phyloP scores from a whole-genome alignment of 2,888 invertebrate species.

The Cosmorhoe ocellata region DNA sequence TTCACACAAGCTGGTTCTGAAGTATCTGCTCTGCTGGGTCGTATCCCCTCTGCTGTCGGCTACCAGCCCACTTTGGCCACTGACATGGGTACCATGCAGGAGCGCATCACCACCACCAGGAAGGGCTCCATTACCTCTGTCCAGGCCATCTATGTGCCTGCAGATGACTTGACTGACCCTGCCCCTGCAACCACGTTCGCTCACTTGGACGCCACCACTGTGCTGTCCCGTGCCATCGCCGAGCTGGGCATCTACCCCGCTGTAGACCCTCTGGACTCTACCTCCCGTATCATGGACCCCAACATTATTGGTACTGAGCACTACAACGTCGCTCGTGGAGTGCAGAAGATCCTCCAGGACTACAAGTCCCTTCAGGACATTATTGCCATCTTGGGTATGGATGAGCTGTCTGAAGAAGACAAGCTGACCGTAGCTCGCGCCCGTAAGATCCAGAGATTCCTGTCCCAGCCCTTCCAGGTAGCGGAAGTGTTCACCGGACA shows the following conservation, averaged over 20 bases:
- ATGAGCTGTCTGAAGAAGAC: conserved; percentile 97
- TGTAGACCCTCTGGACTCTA: conserved; percentile 96
- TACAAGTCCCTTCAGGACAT: conserved; percentile 91
- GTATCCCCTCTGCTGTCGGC: conserved; percentile 98
- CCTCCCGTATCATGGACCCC: conserved; percentile 97
- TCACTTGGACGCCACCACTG: conserved; percentile 98
- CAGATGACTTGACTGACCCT: conserved; percentile 98
- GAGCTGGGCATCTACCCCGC: conserved; percentile 97
- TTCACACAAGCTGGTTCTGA: conserved; percentile 97
- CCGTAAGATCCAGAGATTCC: conserved; percentile 96
- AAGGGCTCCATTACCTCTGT: conserved; percentile 98
- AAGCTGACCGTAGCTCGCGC: conserved; percentile 96
- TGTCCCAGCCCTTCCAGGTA: conserved; percentile 96
- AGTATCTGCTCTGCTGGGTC: conserved; percentile 94
- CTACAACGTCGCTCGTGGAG: conserved; percentile 94
- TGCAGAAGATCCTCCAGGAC: conserved; percentile 95
- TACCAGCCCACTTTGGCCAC: conserved; percentile 98
- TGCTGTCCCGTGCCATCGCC: conserved; percentile 95
- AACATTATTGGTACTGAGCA: conserved; percentile 95
- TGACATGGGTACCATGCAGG: conserved; percentile 99
- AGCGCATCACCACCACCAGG: conserved; percentile 96
- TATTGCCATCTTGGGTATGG: conserved; percentile 94
- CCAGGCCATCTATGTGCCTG: conserved; percentile 97
- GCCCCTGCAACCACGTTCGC: conserved; percentile 98
- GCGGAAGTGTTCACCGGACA: conserved; percentile 98